Conservation (phyloP, 1,140 invertebrate species). For the Stegodyphus dumicola region DNA sequence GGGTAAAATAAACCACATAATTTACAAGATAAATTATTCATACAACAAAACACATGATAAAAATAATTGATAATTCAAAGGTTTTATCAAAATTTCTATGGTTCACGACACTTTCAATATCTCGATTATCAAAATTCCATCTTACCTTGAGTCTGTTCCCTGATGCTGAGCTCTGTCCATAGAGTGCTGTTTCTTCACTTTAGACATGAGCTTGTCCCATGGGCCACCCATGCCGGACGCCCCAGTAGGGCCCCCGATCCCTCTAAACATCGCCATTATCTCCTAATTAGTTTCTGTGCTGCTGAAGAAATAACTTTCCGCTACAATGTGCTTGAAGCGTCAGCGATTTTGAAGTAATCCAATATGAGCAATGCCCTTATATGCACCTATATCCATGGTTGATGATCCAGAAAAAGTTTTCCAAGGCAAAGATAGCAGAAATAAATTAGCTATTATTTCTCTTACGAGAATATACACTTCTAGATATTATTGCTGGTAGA, state of each 20-base stretch:
- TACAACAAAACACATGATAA: too few relatives aligned
- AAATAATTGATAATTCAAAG: too few relatives aligned
- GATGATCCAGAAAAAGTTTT: background rate
- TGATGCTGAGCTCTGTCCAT: constrained; percentile 7
- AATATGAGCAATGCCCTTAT: background rate
- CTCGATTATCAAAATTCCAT: too few relatives aligned
- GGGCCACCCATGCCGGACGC: constrained; percentile 59
- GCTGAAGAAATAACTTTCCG: background rate
- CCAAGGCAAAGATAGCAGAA: background rate
- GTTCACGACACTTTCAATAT: too few relatives aligned
- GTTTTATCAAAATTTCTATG: too few relatives aligned
- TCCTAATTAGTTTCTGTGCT: background rate
- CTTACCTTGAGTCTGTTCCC: constrained; percentile 42
- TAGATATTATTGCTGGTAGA: constrained; percentile 4
- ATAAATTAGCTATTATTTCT: background rate
- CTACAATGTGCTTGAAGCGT: background rate
- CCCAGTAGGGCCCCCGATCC: constrained; percentile 24
- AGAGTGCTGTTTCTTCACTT: constrained; percentile 69
- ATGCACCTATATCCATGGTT: background rate
- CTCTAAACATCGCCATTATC: constrained; percentile 41
- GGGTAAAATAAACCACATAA: too few relatives aligned
- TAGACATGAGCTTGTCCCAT: constrained; percentile 62
- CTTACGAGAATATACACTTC: background rate
- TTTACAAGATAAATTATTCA: too few relatives aligned
- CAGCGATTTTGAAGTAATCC: background rate